Evolutionary conservation across 2,888 invertebrate species (phyloP).

Genomic region (Deilephila elpenor): DNA sequence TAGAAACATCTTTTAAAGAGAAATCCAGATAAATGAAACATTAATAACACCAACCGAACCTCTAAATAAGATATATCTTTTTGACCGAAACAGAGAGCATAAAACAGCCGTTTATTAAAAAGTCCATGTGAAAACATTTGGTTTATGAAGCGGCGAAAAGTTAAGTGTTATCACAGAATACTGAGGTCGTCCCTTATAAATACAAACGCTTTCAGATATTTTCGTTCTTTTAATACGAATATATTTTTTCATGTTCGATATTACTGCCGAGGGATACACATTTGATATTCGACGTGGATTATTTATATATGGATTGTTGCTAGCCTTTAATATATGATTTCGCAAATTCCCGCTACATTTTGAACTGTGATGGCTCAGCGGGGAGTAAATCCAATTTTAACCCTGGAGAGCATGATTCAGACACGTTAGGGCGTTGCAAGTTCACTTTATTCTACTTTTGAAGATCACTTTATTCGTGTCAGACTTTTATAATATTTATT

Average conservation of each 20-base stretch:
- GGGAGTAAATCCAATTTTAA: slow-evolving; percentile 5
- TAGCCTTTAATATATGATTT: neutral
- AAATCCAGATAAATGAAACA: neutral
- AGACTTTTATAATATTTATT: neutral
- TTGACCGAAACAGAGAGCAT: neutral
- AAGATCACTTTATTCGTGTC: neutral
- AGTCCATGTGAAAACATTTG: slow-evolving; percentile 2
- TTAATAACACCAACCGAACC: neutral
- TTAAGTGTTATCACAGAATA: slow-evolving; percentile 31
- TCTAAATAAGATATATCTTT: neutral
- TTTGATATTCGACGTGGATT: neutral
- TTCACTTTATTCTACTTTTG: neutral
- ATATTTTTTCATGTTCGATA: slow-evolving; percentile 1
- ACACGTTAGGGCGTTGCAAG: neutral
- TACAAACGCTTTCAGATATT: slow-evolving; percentile 22
- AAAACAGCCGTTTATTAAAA: slow-evolving; percentile 7
- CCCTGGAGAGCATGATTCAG: neutral
- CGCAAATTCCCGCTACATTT: slow-evolving; percentile 3
- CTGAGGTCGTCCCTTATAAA: slow-evolving; percentile 24
- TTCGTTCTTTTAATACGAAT: neutral
- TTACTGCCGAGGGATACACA: neutral
- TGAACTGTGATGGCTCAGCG: neutral
- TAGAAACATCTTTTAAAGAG: neutral
- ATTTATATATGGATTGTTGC: neutral
- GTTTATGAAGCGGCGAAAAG: slow-evolving; percentile 27